These are phyloP conservation scores for Gastrophryne carolinensis DNA, from an alignment of 2,797 vertebrate species.

Conservation along the genomic window DNA sequence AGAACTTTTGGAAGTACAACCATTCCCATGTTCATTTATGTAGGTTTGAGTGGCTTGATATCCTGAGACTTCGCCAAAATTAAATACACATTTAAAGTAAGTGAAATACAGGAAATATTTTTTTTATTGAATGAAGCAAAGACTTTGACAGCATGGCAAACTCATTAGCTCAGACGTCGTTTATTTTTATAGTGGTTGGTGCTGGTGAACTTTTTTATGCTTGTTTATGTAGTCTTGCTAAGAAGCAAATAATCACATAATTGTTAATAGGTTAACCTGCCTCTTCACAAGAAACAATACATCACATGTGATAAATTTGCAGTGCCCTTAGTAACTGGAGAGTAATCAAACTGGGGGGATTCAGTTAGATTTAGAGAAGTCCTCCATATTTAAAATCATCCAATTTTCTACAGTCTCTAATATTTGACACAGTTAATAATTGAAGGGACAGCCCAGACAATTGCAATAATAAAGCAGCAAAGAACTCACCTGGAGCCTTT, in stretches of 20 bases:
- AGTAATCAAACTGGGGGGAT: neutral
- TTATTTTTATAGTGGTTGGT: neutral
- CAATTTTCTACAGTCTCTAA: no score
- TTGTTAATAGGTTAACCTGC: neutral
- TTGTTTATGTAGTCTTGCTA: neutral
- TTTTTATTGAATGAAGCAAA: slow-evolving; percentile 4
- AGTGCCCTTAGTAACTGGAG: neutral
- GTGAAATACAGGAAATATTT: slow-evolving; percentile 49
- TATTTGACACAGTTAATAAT: no score
- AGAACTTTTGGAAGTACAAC: slow-evolving; percentile 52
- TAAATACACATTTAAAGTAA: slow-evolving; percentile 54
- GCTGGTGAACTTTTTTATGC: neutral
- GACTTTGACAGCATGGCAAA: neutral
- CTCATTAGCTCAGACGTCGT: neutral
- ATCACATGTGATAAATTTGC: neutral
- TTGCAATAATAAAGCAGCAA: no score
- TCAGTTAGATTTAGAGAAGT: no score
- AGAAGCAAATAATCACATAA: neutral
- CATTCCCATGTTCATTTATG: slow-evolving; percentile 41
- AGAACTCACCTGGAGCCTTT: no score
- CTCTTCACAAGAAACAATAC: neutral
- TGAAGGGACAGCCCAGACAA: no score
- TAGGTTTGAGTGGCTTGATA: slow-evolving; percentile 35
- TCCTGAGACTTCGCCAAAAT: slow-evolving; percentile 11
- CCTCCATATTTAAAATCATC: no score